Percentiles rank a stretch among this genome's conserved stretches.
Conservation (phyloP, 2,888 invertebrate species). For the Aporophyla nigra region DNA sequence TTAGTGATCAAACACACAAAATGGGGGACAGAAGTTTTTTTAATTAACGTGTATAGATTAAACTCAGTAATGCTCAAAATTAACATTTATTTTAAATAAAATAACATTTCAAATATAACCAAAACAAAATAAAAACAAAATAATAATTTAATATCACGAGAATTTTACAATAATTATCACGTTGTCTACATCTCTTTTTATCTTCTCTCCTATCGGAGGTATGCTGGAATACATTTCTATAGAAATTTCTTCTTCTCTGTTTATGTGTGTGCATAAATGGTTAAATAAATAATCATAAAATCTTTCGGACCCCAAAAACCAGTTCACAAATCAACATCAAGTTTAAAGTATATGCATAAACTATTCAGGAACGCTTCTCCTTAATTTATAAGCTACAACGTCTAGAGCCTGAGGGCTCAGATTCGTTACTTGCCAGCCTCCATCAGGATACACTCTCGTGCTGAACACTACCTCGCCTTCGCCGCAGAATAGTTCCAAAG, state of each 20-base stretch:
- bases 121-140: not conserved
- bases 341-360: not conserved
- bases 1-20: too few species aligned
- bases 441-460: slow-evolving; percentile 82
- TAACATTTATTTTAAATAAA: not conserved
- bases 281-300: not conserved
- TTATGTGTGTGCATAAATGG: too few species aligned
- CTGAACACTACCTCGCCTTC: slow-evolving; percentile 88
- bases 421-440: slow-evolving; percentile 83
- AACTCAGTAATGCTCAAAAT: not conserved
- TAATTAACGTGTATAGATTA: not conserved
- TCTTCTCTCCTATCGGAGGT: too few species aligned
- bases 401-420: slow-evolving; percentile 76
- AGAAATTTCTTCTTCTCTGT: too few species aligned
- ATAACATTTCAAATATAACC: not conserved
- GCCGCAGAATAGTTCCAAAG: slow-evolving; percentile 86
- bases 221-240: too few species aligned
- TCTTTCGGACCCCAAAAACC: not conserved
- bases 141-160: not conserved
- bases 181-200: too few species aligned
- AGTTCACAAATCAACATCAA: not conserved
- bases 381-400: slow-evolving; percentile 78
- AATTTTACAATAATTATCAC: slow-evolving; percentile 31
- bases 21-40: too few species aligned
- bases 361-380: slow-evolving; percentile 80